Evolutionary conservation across 2,113 vertebrate genomes (phyloP), one percentile per base, ranked within the genome.

Genomic region (Chaetura pelagica): DNA sequence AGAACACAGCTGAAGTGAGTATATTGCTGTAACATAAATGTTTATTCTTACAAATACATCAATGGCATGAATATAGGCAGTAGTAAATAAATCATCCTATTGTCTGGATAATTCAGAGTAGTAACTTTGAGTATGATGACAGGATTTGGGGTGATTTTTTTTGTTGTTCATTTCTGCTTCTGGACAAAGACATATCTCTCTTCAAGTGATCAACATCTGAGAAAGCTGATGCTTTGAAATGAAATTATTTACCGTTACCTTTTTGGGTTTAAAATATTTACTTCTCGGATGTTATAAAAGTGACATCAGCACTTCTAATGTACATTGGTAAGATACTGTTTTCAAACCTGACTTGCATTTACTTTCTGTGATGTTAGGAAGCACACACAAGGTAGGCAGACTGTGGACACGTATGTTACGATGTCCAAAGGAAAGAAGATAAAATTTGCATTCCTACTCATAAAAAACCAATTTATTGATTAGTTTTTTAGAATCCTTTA

Each of bases 1-100:
- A 99, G 97, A 99, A 98, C 48, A 98, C 98, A 17, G 97, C 98
- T 27, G 97, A 97, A 88, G 99, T 99, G 97, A 99, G 98, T 95
- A 54, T 49, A 19, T 42, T 48, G 29, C 32, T 78, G 1, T 59
- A 35, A 44, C 2, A 0, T 72, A 1, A 15, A 3, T 19, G 26
- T 71, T 88, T 77, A 15, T 40, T 19, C 9, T n/a, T 72, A 67
- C 22, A 73, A 38, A 46, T 83, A 15, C 15, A 30, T 34, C n/a
- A 49, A 1, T 51, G 30, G 11, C 17, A 34, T 68, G 32, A 51
- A 49, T 64, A 40, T 15, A 40, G 35, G 17, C 32, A 63, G 18
- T 52, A 52, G 40, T n/a, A 59, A 86, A 75, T 75, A 58, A 92
- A 67, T 32, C 44, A 46, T 46, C 8, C 22, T n/a, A 13, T 23